phyloP scores from a whole-genome alignment of 2,888 invertebrate species.

The Brachypalpus laphriformis region DNA sequence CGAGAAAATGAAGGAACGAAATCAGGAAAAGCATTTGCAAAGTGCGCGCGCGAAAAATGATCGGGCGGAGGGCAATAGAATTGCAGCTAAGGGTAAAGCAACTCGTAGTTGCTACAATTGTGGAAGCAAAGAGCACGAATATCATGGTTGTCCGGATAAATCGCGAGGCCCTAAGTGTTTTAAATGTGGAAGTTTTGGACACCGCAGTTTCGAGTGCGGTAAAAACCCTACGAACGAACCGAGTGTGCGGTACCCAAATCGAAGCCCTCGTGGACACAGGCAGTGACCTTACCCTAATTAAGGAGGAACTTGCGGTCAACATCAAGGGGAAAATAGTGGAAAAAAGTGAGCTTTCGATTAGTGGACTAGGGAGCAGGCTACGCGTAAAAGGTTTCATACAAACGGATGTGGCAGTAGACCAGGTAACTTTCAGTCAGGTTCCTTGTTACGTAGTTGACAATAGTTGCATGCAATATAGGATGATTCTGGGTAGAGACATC shows the following conservation, averaged over 20 bases:
- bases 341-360: neutral
- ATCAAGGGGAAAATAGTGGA: neutral
- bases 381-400: neutral
- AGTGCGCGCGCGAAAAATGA: neutral
- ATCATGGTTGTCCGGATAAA: conserved; percentile 15
- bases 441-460: neutral
- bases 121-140: neutral
- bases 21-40: neutral
- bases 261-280: conserved; percentile 14
- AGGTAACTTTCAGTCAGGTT: neutral
- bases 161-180: conserved; percentile 19
- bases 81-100: neutral
- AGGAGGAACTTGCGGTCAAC: neutral
- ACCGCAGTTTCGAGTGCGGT: conserved; percentile 3
- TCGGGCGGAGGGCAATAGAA: neutral
- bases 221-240: neutral
- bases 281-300: neutral
- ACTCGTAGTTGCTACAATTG: neutral
- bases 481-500: neutral
- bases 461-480: neutral
- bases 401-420: neutral
- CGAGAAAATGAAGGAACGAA: neutral
- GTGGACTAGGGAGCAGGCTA: neutral
- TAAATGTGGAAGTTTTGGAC: conserved; percentile 14
- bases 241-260: neutral